Base-by-base conservation (phyloP, 2,797 vertebrate species). In the Rousettus madagascariensis region DNA sequence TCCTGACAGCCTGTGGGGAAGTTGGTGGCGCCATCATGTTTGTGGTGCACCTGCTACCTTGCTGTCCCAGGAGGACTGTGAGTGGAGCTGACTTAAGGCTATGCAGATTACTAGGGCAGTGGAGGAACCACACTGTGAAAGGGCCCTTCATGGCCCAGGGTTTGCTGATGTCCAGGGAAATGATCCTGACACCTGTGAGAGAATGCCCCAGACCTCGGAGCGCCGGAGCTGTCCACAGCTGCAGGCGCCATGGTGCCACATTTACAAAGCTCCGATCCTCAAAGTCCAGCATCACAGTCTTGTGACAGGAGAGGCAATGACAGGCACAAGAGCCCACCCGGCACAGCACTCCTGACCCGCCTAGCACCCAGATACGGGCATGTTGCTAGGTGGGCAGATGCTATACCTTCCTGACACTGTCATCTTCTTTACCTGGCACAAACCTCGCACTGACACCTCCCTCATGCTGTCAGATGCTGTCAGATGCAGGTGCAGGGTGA, bases 111-210 rank as follows among this genome's bases (percentile, higher is more conserved):
- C 46, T 12, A 8, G 5, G 1, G 0, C 5, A 16, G 22, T 0
- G 49, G 36, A 16, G 22, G 6, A 3, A 7, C 41, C 7, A 0
- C 4, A 0, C 2, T 6, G 5, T 1, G 30, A 75, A 51, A 53
- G 46, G 28, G 19, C 33, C 20, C 36, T 0, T 16, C 49, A 49
- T 1, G 15, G 15, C 49, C 49, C 49, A 49, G 49, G 49, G 15
- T 49, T 49, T 49, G 15, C 49, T 49, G 49, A 49, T 49, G 49
- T 16, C 49, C 49, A 49, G 49, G 49, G 49, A 49, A 49, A 49
- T 49, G 49, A 13, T 2, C 11, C 17, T 1, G 28, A 36, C 8
- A 0, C 43, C 24, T 12, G 4, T 0, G 41, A 20, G 0, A 12
- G 38, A 53, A 28, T 0, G 1, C 1, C 6, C 9, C n/a, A 11